Evolutionary conservation across 2,888 invertebrate species (phyloP).

Genomic region (Tetragonula carbonaria): DNA sequence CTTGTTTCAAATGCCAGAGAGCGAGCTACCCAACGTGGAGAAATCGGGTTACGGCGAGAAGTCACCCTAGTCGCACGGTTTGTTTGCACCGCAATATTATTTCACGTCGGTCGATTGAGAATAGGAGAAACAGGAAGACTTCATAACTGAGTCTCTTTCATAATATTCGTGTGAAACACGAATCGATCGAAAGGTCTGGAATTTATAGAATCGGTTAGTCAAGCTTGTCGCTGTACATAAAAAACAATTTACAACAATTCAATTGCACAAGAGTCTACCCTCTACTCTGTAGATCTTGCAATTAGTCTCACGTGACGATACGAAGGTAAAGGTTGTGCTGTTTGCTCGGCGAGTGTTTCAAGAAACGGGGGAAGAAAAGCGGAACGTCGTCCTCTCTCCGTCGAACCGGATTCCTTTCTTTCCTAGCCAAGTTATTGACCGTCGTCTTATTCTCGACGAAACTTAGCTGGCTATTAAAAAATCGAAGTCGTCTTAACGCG

Average conservation of each 20-base stretch:
- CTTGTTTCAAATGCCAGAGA: too few species aligned
- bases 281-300: not conserved
- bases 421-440: conserved; percentile 13
- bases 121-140: too few species aligned
- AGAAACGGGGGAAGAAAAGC: not conserved
- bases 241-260: too few species aligned
- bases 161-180: too few species aligned
- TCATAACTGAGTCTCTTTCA: too few species aligned
- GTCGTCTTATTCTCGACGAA: conserved; percentile 21
- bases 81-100: not conserved
- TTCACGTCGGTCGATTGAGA: not conserved
- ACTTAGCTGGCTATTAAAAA: conserved; percentile 38
- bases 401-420: not conserved
- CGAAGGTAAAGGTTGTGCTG: not conserved
- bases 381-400: too few species aligned
- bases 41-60: conserved; percentile 27
- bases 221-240: too few species aligned
- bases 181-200: too few species aligned
- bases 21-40: not conserved
- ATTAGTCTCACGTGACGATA: not conserved
- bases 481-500: conserved; percentile 28
- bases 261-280: not conserved
- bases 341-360: not conserved
- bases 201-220: too few species aligned
- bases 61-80: not conserved